These are phyloP conservation scores for Heterodera carotae DNA, from an alignment of 1,140 invertebrate species.

Conservation along the genomic window DNA sequence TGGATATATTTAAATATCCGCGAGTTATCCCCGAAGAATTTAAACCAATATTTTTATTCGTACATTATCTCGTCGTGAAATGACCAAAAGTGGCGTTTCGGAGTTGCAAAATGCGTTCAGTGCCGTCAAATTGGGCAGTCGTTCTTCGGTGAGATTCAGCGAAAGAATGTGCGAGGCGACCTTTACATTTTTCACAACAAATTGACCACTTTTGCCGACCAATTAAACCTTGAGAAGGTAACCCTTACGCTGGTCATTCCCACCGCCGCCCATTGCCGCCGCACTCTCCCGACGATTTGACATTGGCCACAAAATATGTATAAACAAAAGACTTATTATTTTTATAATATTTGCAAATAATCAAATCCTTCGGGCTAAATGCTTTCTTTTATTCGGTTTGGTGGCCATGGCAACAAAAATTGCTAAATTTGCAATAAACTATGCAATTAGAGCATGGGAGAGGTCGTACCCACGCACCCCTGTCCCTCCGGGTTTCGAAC, in stretches of 20 bases:
- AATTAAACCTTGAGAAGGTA: constrained; percentile 27
- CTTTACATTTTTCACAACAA: no score
- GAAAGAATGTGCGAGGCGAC: constrained; percentile 61
- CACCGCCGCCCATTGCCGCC: constrained; percentile 11
- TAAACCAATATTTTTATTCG: not conserved
- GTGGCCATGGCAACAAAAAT: constrained; percentile 1
- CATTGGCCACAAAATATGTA: not conserved
- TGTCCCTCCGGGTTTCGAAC: no score
- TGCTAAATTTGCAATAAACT: no score
- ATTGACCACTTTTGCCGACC: constrained; percentile 9
- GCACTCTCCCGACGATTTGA: constrained; percentile 18
- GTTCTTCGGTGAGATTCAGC: constrained; percentile 60
- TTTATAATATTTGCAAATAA: not conserved
- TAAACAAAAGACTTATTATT: not conserved
- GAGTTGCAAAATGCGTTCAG: constrained; percentile 57
- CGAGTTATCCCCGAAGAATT: no score
- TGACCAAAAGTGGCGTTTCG: constrained; percentile 48
- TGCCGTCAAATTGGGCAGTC: constrained; percentile 55
- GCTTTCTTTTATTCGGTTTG: not conserved
- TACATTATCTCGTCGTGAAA: constrained; percentile 60
- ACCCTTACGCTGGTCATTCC: constrained; percentile 14
- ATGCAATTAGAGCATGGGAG: no score
- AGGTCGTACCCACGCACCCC: no score
- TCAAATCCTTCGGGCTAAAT: no score
- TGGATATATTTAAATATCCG: no score